Conservation (phyloP, 2,888 invertebrate species). For the Halictus quadricinctus region DNA sequence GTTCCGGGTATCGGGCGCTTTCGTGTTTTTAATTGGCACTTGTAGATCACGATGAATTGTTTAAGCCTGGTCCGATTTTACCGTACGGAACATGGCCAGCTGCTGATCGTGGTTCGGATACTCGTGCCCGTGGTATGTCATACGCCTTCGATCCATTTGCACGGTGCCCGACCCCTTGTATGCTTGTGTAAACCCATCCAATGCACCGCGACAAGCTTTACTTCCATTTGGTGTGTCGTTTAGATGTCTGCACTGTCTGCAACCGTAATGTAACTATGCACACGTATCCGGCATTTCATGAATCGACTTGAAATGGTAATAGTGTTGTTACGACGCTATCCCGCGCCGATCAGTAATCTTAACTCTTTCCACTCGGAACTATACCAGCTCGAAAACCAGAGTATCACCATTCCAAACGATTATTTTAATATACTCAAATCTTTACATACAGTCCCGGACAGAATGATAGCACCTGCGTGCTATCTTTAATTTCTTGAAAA, state of each 20-base stretch:
- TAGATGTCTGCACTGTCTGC: background rate
- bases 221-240: background rate
- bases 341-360: background rate
- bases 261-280: background rate
- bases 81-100: background rate
- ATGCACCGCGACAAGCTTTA: conserved; percentile 19
- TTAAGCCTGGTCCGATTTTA: conserved; percentile 14
- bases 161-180: background rate
- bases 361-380: background rate
- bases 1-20: background rate
- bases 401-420: background rate
- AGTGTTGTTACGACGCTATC: background rate
- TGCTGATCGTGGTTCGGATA: conserved; percentile 11
- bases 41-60: conserved; percentile 12
- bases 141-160: conserved; percentile 25
- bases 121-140: conserved; percentile 11
- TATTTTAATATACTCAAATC: too few relatives aligned
- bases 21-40: conserved; percentile 7
- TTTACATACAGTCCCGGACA: too few relatives aligned
- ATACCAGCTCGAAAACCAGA: background rate
- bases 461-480: too few relatives aligned
- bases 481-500: too few relatives aligned
- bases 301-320: background rate
- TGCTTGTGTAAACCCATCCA: conserved; percentile 21
- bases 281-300: background rate